Base-by-base conservation (phyloP, 2,113 vertebrate genomes). In the Burhinus oedicnemus region DNA sequence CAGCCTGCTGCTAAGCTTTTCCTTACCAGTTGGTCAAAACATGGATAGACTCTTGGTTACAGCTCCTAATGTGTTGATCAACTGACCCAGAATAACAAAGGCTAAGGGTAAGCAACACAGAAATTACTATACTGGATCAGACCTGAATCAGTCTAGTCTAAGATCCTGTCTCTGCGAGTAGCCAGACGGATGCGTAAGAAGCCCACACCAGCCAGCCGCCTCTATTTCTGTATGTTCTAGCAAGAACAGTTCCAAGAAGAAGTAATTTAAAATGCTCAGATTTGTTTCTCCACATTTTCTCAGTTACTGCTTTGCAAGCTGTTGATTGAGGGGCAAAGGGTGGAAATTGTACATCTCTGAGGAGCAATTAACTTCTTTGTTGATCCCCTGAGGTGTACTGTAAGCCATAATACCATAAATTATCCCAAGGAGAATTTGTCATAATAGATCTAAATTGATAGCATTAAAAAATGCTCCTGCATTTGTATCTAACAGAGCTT, bases 31-130 rank as follows among this genome's bases (percentile, higher is more conserved):
- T 90, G 86, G 86, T 84, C 89, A 97, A 95, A 96, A 96, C 93
- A 92, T 72, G 94, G 95, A 84, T 40, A 87, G 90, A 81, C 90
- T 84, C 83, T 93, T 87, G 77, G 94, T 84, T 97, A 87, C 91
- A 88, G 93, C 58, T 92, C 68, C 85, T 88, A 87, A 87, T 89
- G 94, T 97, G 72, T 57, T 91, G 69, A 96, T 95, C 81, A 96
- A 89, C 83, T 95, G 93, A 95, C 93, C 93, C 93, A 95, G 91
- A 95, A 93, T 68, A 97, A 95, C 81, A 89, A 87, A 97, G 64
- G 57, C 83, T 78, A 93, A 84, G 91, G 77, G 65, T 91, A 95
- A 93, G 87, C 57, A 61, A 87, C 54, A 93, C 58, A 96, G 91
- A 91, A 91, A 95, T 93, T 57, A 79, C 80, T 69, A 84, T 51